Evolutionary conservation across 2,113 vertebrate species (phyloP).

Genomic region (Clarias gariepinus): DNA sequence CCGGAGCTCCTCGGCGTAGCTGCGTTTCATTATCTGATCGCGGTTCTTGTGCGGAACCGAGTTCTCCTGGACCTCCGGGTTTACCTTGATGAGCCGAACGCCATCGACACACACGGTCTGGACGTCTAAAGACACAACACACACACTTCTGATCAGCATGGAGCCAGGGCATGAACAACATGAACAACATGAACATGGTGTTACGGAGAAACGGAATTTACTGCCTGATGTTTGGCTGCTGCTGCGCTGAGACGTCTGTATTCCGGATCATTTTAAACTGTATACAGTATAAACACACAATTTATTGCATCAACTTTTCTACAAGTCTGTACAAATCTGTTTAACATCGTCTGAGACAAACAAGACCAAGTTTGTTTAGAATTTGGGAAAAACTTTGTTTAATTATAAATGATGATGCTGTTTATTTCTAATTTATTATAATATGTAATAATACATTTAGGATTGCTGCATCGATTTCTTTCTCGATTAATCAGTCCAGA

Average conservation of each 20-base stretch:
- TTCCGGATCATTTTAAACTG: too few species aligned
- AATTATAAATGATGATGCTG: too few species aligned
- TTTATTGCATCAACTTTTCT: too few species aligned
- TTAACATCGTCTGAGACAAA: too few species aligned
- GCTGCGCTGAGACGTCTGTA: too few species aligned
- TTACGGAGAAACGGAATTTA: neutral
- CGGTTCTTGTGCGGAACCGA: conserved; percentile 57
- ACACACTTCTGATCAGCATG: neutral
- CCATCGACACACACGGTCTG: conserved; percentile 45
- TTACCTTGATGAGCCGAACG: conserved; percentile 56
- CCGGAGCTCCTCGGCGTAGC: conserved; percentile 66
- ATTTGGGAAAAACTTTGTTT: too few species aligned
- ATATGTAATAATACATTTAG: too few species aligned
- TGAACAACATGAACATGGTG: neutral
- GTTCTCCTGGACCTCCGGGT: conserved; percentile 54
- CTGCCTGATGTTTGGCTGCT: neutral
- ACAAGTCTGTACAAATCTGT: too few species aligned
- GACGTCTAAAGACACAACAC: conserved; percentile 48
- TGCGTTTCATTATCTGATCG: conserved; percentile 61
- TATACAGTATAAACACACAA: too few species aligned
- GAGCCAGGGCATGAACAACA: neutral
- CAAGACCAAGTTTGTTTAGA: too few species aligned
- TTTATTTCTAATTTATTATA: too few species aligned
- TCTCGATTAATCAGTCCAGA: neutral
- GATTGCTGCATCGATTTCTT: too few species aligned